Conservation (phyloP, 2,113 vertebrate species). For the Sakesphorus luctuosus region DNA sequence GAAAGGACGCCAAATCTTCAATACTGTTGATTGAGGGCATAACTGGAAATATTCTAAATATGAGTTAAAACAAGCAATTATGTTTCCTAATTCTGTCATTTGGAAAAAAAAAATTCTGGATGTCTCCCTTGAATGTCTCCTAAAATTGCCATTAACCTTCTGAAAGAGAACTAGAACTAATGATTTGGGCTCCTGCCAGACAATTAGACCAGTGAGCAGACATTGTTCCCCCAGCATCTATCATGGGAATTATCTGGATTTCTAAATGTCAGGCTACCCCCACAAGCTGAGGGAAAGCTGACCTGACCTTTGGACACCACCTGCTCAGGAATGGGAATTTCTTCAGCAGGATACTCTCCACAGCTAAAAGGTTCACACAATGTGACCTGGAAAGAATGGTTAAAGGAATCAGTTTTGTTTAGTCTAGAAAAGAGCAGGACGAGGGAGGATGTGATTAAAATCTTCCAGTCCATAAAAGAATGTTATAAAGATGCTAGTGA, state of each 20-base stretch:
- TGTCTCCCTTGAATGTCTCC: neutral
- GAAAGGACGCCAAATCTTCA: neutral
- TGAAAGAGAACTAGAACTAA: slow-evolving; percentile 12
- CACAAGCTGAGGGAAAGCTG: neutral
- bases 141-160: neutral
- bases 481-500: neutral
- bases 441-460: slow-evolving; percentile 52
- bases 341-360: neutral
- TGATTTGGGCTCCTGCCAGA: neutral
- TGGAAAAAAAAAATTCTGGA: neutral
- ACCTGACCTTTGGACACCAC: slow-evolving; percentile 44
- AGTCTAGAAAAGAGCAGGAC: slow-evolving; percentile 44
- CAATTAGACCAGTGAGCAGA: slow-evolving; percentile 16
- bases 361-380: slow-evolving; percentile 50
- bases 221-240: slow-evolving; percentile 9
- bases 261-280: slow-evolving; percentile 8
- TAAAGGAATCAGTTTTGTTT: slow-evolving; percentile 60
- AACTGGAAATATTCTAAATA: neutral
- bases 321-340: slow-evolving; percentile 40
- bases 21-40: neutral
- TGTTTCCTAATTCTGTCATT: slow-evolving; percentile 2
- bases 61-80: neutral
- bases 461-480: slow-evolving; percentile 22
- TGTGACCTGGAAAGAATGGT: slow-evolving; percentile 61
- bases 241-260: slow-evolving; percentile 24